Base-by-base conservation (phyloP, 2,113 vertebrate species). In the Cercocebus atys region DNA sequence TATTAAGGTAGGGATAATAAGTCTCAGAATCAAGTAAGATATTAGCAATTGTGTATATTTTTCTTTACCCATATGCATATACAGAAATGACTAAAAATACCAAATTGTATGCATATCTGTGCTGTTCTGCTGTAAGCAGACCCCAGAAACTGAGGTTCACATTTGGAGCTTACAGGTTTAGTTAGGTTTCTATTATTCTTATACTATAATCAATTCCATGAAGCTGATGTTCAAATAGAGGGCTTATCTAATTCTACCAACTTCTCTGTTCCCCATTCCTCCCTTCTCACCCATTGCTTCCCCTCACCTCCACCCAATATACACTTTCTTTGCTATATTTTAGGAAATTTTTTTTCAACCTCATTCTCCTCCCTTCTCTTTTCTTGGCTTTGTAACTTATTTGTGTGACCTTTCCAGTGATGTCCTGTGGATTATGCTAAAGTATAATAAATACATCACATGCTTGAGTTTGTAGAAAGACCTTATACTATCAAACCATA, bases 1-100 rank as follows among this genome's bases (percentile, higher is more conserved):
- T 97, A 97, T 96, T 89, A 97, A 96, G 55, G 55, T 97, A 68
- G 76, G 94, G 83, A 90, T 47, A 94, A 95, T 95, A 97, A 95
- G 23, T 95, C n/a, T 95, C 47, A 98, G 61, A 93, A 95, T 96
- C 94, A 61, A 57, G 68, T 38, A 88, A 95, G 95, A 52, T 45
- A 93, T 20, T 94, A 47, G 93, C 97, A 89, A 83, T 93, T 90
- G 32, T 82, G 43, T 92, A 1, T 94, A 93, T 94, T 93, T 97
- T 97, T 94, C n/a, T 92, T 80, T 96, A 86, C 68, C 86, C 1
- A 0, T 93, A 55, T 85, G 70, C 32, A 17, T 93, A 40, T 61
- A 70, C 5, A 35, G 59, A 95, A 75, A 88, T 96, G 72, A 68
- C 80, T 94, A 50, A 97, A 97, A n/a, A 73, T 78, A 72, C 47